Conservation (phyloP, 2,888 invertebrate genomes). For the Platycheirus albimanus region DNA sequence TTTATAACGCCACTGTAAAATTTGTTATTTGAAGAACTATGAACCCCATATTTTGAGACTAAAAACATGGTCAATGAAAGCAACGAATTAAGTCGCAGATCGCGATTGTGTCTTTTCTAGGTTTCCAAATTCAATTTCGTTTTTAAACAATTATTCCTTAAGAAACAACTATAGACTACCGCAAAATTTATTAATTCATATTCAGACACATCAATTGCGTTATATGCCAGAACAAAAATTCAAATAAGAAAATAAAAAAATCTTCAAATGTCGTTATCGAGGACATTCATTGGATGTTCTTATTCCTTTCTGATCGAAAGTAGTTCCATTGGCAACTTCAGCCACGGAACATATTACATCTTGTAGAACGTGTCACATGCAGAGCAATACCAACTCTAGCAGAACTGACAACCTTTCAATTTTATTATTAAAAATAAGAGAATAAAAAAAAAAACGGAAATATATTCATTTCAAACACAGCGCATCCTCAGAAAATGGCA, state of each 20-base stretch:
- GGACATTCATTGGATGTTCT: conserved; percentile 28
- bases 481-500: conserved; percentile 7
- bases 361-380: conserved; percentile 42
- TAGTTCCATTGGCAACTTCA: conserved; percentile 16
- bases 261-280: conserved; percentile 8
- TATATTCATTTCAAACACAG: conserved; percentile 40
- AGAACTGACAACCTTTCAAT: conserved; percentile 68
- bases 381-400: conserved; percentile 37
- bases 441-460: conserved; percentile 7
- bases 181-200: too few species aligned
- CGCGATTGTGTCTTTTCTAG: too few species aligned
- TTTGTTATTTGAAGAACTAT: too few species aligned
- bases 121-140: too few species aligned
- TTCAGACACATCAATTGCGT: too few species aligned
- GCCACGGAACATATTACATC: conserved; percentile 49
- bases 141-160: too few species aligned
- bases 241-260: neutral
- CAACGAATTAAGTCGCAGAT: too few species aligned
- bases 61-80: too few species aligned
- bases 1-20: too few species aligned
- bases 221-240: neutral
- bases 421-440: conserved; percentile 43
- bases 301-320: neutral
- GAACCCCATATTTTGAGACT: too few species aligned
- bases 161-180: too few species aligned